Evolutionary conservation across 1,140 invertebrate genomes (phyloP).

Genomic region (Drosophila biarmipes): DNA sequence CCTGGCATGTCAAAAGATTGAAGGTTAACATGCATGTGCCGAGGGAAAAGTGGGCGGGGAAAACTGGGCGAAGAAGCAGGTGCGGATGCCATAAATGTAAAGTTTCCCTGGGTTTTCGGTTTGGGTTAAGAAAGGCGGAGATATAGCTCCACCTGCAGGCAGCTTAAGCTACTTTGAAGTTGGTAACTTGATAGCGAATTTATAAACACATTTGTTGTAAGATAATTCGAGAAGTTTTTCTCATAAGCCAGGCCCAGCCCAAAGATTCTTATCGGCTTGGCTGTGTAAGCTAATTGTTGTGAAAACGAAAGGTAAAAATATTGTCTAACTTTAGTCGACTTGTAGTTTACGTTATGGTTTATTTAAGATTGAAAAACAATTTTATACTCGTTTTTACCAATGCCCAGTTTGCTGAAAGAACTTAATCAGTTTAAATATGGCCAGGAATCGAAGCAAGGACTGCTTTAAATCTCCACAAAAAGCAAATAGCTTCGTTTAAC

Average conservation of each 20-base stretch:
- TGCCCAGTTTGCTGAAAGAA: background rate
- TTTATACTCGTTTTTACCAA: background rate
- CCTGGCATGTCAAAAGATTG: constrained; percentile 67
- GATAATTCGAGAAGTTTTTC: constrained; percentile 29
- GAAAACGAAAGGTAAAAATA: background rate
- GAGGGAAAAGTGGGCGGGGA: background rate
- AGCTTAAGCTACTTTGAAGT: constrained; percentile 47
- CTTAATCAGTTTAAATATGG: background rate
- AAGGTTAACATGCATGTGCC: constrained; percentile 60
- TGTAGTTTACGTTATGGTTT: background rate
- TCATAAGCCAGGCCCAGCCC: constrained; percentile 4
- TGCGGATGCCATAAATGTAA: constrained; percentile 78
- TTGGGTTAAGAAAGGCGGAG: constrained; percentile 6
- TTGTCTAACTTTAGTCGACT: background rate
- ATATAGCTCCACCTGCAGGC: constrained; percentile 20
- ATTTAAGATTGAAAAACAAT: background rate
- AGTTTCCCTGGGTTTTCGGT: constrained; percentile 43
- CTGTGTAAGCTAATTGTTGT: constrained; percentile 14
- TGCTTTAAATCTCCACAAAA: constrained; percentile 6
- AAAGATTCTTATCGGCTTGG: background rate
- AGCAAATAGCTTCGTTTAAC: constrained; percentile 8
- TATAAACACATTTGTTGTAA: constrained; percentile 25
- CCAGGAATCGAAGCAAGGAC: background rate
- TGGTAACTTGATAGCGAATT: constrained; percentile 49
- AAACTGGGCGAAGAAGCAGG: constrained; percentile 34